Evolutionary conservation across 2,113 vertebrate species (phyloP).

Genomic region (Macrotis lagotis): DNA sequence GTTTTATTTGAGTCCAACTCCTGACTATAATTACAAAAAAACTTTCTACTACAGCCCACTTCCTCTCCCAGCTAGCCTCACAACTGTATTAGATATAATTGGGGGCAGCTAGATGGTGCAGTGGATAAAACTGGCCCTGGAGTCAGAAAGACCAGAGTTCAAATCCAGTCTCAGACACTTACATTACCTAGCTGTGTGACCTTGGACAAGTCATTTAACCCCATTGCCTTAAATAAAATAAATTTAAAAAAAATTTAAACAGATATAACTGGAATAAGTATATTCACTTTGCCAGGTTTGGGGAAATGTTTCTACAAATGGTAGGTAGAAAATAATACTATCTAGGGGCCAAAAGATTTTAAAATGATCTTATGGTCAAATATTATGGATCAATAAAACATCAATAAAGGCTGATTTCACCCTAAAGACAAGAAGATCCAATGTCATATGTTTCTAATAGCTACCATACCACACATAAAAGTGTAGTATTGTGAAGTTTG

Average conservation of each 20-base stretch:
- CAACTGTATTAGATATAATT: background rate
- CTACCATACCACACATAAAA: background rate
- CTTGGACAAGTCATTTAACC: too few relatives aligned
- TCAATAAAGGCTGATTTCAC: background rate
- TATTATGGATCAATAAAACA: background rate
- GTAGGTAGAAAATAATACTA: background rate
- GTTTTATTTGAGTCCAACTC: background rate
- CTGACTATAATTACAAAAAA: background rate
- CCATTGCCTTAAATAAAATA: too few relatives aligned
- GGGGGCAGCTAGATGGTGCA: too few relatives aligned
- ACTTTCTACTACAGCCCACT: background rate
- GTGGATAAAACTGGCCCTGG: too few relatives aligned
- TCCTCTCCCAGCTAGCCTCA: background rate
- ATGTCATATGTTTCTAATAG: background rate
- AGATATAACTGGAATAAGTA: background rate
- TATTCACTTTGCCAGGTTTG: background rate
- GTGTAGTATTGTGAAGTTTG: background rate
- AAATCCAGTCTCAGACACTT: too few relatives aligned
- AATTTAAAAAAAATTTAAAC: too few relatives aligned
- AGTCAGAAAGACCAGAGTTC: too few relatives aligned
- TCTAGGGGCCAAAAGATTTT: background rate
- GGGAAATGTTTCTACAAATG: background rate
- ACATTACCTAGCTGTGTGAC: too few relatives aligned
- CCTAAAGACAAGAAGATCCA: background rate
- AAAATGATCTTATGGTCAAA: background rate